These are phyloP conservation scores for Eulimnadia texana DNA, from an alignment of 1,140 invertebrate genomes.

Conservation along the genomic window DNA sequence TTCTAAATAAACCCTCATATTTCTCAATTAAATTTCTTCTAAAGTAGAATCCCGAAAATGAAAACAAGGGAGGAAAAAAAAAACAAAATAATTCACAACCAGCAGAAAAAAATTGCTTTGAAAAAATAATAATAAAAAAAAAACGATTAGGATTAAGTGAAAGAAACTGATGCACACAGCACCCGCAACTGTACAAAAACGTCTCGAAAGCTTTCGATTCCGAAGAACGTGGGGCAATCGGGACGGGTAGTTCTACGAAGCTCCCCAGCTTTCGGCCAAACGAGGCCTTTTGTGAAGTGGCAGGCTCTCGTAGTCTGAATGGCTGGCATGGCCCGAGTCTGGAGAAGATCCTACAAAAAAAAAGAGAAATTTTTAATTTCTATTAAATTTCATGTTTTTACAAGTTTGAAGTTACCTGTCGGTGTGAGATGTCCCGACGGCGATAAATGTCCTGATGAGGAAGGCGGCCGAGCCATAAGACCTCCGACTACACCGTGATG, in stretches of 20 bases:
- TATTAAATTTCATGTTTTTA: conserved; percentile 30
- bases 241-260: conserved; percentile 41
- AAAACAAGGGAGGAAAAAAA: not conserved
- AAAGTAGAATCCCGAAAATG: too few species aligned
- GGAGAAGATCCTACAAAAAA: not conserved
- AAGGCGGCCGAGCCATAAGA: conserved; percentile 20
- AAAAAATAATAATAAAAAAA: not conserved
- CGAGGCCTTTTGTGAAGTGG: conserved; percentile 64
- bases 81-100: not conserved
- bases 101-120: not conserved
- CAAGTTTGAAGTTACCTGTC: conserved; percentile 19
- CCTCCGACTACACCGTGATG: not conserved
- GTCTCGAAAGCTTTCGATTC: too few species aligned
- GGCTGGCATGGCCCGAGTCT: conserved; percentile 40
- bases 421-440: conserved; percentile 10
- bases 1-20: too few species aligned
- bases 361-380: conserved; percentile 26
- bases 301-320: conserved; percentile 58
- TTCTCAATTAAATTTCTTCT: too few species aligned
- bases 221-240: too few species aligned
- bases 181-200: too few species aligned
- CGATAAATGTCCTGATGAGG: conserved; percentile 20
- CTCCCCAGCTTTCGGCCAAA: conserved; percentile 67
- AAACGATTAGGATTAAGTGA: too few species aligned
- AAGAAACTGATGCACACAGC: too few species aligned